Evolutionary conservation across 2,113 vertebrate genomes (phyloP).

Genomic region (Mirza zaza): DNA sequence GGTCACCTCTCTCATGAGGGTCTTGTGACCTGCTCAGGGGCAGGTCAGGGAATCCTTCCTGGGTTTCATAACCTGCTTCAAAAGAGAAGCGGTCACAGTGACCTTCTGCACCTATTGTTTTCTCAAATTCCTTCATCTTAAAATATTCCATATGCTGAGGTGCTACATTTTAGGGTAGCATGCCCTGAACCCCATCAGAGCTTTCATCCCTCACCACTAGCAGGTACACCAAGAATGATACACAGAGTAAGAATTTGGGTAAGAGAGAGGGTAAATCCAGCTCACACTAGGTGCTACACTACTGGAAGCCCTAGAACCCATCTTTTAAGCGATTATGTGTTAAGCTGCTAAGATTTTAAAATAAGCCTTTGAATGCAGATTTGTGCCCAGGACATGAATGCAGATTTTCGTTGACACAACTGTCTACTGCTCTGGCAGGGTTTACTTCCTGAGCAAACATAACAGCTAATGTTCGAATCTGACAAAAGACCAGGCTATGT

Average conservation of each 20-base stretch:
- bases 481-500: neutral
- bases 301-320: neutral
- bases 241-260: neutral
- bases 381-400: neutral
- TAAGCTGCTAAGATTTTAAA: neutral
- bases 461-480: neutral
- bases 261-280: neutral
- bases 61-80: neutral
- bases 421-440: neutral
- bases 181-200: neutral
- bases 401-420: neutral
- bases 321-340: neutral
- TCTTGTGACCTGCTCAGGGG: neutral
- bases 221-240: neutral
- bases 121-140: neutral
- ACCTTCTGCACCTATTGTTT: neutral
- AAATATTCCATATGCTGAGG: neutral
- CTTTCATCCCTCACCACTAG: neutral
- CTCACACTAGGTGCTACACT: neutral
- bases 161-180: neutral
- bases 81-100: neutral
- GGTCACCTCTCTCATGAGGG: neutral
- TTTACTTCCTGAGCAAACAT: neutral
- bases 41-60: neutral
- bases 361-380: conserved; percentile 4